Percentiles rank a stretch among this genome's conserved stretches.
Evolutionary conservation across 2,888 invertebrate species (phyloP).

Genomic region (Bruchidius siliquastri): DNA sequence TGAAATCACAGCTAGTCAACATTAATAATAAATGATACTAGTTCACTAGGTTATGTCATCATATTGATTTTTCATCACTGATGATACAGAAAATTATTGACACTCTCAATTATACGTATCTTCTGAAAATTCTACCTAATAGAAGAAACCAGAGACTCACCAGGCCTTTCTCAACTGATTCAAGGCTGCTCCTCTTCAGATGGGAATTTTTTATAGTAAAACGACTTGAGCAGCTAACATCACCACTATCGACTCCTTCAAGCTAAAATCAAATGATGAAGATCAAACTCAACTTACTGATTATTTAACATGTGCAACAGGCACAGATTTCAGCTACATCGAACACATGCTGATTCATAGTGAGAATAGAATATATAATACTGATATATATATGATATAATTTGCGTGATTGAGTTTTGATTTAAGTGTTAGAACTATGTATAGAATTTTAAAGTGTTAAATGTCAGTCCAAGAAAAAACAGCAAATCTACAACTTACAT

Average conservation of each 20-base stretch:
- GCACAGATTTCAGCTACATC: too few relatives aligned
- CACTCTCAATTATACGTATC: too few relatives aligned
- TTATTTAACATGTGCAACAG: too few relatives aligned
- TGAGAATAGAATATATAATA: too few relatives aligned
- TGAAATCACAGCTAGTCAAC: slow-evolving; percentile 33
- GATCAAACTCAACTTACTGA: too few relatives aligned
- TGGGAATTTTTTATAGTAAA: slow-evolving; percentile 32
- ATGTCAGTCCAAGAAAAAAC: too few relatives aligned
- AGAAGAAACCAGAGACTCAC: neutral
- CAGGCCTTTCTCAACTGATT: slow-evolving; percentile 21
- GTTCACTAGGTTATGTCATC: slow-evolving; percentile 21
- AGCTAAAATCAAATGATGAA: slow-evolving; percentile 20
- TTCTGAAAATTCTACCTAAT: neutral
- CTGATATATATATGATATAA: too few relatives aligned
- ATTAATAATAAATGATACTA: slow-evolving; percentile 25
- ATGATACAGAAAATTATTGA: neutral
- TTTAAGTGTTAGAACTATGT: too few relatives aligned
- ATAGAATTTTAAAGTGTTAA: too few relatives aligned
- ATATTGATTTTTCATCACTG: neutral
- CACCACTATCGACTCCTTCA: slow-evolving; percentile 26
- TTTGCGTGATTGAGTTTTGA: too few relatives aligned
- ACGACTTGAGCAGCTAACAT: slow-evolving; percentile 19
- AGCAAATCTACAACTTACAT: slow-evolving; percentile 13
- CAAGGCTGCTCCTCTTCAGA: slow-evolving; percentile 27
- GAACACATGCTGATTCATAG: too few relatives aligned